phyloP scores from a whole-genome alignment of 2,888 invertebrate genomes.

The Cyclophora albipunctata region DNA sequence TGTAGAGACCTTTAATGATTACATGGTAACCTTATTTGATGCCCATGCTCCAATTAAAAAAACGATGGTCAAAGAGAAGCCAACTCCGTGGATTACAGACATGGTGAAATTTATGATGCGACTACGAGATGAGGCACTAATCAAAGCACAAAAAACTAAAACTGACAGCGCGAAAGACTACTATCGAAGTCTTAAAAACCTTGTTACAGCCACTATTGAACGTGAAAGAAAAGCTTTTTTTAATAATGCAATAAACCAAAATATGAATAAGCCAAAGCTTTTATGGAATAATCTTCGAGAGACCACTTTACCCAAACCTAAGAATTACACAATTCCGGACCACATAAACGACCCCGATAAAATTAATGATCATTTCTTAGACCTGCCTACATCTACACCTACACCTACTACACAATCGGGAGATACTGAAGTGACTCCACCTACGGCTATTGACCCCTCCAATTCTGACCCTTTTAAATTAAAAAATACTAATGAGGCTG shows the following conservation, averaged over 20 bases:
- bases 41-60: not conserved
- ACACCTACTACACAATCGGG: not conserved
- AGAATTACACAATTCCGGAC: not conserved
- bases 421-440: not conserved
- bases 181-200: not conserved
- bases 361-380: constrained; percentile 2
- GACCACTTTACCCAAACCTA: not conserved
- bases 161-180: not conserved
- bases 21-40: not conserved
- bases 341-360: not conserved
- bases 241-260: not conserved
- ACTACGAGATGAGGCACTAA: not conserved
- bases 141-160: not conserved
- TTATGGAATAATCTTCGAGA: not conserved
- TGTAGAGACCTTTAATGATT: not conserved
- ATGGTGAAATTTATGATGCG: not conserved
- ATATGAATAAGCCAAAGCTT: not conserved
- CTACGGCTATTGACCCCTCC: too few relatives aligned
- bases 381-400: not conserved
- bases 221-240: not conserved
- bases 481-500: not conserved
- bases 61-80: not conserved
- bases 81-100: not conserved
- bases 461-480: not conserved
- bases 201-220: not conserved